Base-by-base conservation (phyloP, 2,113 vertebrate genomes). In the Centrocercus urophasianus region DNA sequence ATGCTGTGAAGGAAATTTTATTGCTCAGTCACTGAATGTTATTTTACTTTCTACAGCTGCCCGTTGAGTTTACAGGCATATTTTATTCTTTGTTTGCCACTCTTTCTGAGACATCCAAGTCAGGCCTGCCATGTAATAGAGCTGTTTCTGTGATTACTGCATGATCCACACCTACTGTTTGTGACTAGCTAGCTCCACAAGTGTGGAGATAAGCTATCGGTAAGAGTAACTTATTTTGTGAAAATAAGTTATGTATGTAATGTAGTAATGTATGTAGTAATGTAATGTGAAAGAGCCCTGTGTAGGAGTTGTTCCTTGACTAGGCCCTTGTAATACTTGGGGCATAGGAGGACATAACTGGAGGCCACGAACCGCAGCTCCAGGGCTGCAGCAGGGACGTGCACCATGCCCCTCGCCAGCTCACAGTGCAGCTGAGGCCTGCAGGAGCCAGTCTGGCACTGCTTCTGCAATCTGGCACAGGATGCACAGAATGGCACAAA, bases 1-100 rank as follows among this genome's bases (percentile, higher is more conserved):
- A 77, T 63, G 52, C 82, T 89, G 88, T 6, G 89, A 88, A 24
- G 69, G 83, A 77, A 65, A 69, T 60, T 27, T 90, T 60, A 6
- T 77, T 87, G 78, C 83, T 73, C 32, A 40, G 82, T 70, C 63
- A 15, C 85, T 38, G 67, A 76, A 30, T 19, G 52, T 52, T 64
- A 3, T 89, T 88, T 81, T 56, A 40, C 70, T 45, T 40, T 90
- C 60, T 47, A 9, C 18, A 54, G 83, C 60, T 60, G 40, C 70
- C 86, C 45, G 56, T 60, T 74, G 91, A 40, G 88, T 48, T 79
- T 57, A 65, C 50, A 52, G 91, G 38, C 50, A 3, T 50, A 56
- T 79, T 72, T 71, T 86, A 56, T 66, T 77, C 47, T 77, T 56
- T 67, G 42, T 79, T 86, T 88, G 75, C 72, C 60, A 1, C 48